Percentiles rank a stretch among this genome's conserved stretches.
phyloP scores from a whole-genome alignment of 2,113 vertebrate genomes.

The Sebastes schlegelii region DNA sequence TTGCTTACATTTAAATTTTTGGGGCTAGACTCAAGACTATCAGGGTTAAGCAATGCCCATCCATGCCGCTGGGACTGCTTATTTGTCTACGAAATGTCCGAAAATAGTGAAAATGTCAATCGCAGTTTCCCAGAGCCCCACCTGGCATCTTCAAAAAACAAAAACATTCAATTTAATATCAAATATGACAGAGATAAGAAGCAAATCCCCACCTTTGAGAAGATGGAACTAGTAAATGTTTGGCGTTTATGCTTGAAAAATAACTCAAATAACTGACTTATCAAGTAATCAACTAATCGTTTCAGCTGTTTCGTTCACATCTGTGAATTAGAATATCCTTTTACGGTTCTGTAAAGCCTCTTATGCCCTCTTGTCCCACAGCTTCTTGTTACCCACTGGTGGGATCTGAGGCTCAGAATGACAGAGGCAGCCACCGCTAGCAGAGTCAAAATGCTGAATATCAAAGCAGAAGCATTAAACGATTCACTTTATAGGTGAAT shows the following conservation, averaged over 20 bases:
- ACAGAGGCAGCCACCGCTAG: conserved; percentile 12
- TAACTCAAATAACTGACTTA: background rate
- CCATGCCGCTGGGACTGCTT: no score
- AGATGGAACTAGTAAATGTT: background rate
- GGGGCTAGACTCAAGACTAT: no score
- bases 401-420: conserved; percentile 36
- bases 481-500: conserved; percentile 33
- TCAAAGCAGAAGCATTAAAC: conserved; percentile 38
- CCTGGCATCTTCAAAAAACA: background rate
- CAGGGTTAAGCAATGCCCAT: no score
- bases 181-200: background rate
- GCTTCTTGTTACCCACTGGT: conserved; percentile 19
- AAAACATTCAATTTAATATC: background rate
- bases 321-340: background rate
- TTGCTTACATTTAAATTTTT: no score
- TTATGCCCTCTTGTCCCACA: background rate
- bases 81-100: background rate
- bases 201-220: background rate
- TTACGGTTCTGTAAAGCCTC: conserved; percentile 9
- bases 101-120: background rate
- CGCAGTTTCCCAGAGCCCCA: background rate
- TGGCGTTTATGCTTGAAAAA: background rate
- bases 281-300: background rate
- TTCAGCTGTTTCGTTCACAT: background rate
- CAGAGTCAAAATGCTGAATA: conserved; percentile 33